Evolutionary conservation across 2,888 invertebrate genomes (phyloP).

Genomic region (Scaptomyza flava): DNA sequence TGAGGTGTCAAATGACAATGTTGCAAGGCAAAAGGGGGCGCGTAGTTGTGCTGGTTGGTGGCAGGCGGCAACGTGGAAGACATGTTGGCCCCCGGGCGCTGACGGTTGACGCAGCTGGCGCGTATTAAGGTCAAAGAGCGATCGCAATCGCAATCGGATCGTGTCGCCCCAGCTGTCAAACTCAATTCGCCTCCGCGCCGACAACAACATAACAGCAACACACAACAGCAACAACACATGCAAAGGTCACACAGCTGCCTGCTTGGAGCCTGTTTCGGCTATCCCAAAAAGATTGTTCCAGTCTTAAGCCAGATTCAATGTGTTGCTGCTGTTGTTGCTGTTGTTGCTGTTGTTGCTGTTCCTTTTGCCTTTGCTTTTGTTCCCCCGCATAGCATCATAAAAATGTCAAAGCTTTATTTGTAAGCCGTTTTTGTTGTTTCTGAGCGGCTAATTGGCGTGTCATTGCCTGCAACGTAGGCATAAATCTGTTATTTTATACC

Average conservation of each 20-base stretch:
- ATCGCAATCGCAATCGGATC: conserved; percentile 73
- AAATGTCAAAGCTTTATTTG: conserved; percentile 79
- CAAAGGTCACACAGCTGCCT: conserved; percentile 73
- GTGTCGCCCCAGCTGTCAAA: conserved; percentile 79
- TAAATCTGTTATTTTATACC: conserved; percentile 78
- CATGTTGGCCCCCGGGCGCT: conserved; percentile 34
- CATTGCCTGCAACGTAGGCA: conserved; percentile 76
- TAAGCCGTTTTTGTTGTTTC: conserved; percentile 51
- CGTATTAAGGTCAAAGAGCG: conserved; percentile 81
- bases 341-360: conserved; percentile 1
- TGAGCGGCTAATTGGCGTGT: conserved; percentile 77
- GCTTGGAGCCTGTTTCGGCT: conserved; percentile 54
- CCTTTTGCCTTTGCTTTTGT: conserved; percentile 33
- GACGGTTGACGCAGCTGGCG: conserved; percentile 71
- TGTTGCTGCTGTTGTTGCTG: conserved; percentile 8
- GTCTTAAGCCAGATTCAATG: conserved; percentile 26
- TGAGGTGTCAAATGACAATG: conserved; percentile 84
- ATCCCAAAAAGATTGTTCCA: conserved; percentile 48
- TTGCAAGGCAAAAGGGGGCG: background rate
- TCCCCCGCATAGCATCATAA: conserved; percentile 75
- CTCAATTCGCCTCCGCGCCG: conserved; percentile 69
- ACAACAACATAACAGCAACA: conserved; percentile 17
- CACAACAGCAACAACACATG: conserved; percentile 49
- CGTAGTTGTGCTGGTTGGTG: background rate
- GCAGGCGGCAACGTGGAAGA: conserved; percentile 11